Evolutionary conservation across 2,888 invertebrate genomes (phyloP).

Genomic region (Acleris emargana): DNA sequence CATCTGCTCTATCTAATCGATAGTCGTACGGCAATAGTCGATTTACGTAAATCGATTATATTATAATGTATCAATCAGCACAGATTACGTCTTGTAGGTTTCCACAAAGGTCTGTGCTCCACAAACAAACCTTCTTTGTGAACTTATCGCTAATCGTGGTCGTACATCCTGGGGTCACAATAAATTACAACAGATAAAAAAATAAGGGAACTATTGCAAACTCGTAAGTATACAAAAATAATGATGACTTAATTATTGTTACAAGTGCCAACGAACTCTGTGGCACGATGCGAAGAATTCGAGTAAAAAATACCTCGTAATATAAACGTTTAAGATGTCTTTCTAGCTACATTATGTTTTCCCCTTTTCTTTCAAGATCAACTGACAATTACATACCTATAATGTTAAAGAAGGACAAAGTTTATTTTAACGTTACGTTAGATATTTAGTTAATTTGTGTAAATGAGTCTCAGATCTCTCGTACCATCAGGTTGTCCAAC

Average conservation of each 20-base stretch:
- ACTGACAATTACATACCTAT: too few relatives aligned
- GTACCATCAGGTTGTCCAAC: too few relatives aligned
- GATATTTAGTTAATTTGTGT: too few relatives aligned
- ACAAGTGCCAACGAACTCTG: constrained; percentile 23
- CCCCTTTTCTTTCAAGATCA: too few relatives aligned
- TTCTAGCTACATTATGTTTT: too few relatives aligned
- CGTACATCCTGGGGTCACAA: constrained; percentile 40
- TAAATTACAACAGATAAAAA: constrained; percentile 46
- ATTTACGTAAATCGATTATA: neutral
- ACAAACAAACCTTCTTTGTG: constrained; percentile 49
- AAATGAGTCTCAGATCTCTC: too few relatives aligned
- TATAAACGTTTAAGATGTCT: too few relatives aligned
- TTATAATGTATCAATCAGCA: constrained; percentile 9
- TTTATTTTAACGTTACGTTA: too few relatives aligned
- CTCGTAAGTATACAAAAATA: constrained; percentile 41
- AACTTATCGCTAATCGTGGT: constrained; percentile 46
- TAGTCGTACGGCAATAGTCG: too few relatives aligned
- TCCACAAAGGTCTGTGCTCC: neutral
- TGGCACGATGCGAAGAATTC: constrained; percentile 21
- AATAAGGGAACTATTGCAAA: constrained; percentile 47
- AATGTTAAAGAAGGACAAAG: too few relatives aligned
- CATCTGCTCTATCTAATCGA: too few relatives aligned
- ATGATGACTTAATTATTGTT: constrained; percentile 40
- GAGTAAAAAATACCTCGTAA: constrained; percentile 15
- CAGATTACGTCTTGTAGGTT: constrained; percentile 8